These are phyloP conservation scores for Drosophila pegasa DNA, from an alignment of 2,888 invertebrate species.

Conservation along the genomic window DNA sequence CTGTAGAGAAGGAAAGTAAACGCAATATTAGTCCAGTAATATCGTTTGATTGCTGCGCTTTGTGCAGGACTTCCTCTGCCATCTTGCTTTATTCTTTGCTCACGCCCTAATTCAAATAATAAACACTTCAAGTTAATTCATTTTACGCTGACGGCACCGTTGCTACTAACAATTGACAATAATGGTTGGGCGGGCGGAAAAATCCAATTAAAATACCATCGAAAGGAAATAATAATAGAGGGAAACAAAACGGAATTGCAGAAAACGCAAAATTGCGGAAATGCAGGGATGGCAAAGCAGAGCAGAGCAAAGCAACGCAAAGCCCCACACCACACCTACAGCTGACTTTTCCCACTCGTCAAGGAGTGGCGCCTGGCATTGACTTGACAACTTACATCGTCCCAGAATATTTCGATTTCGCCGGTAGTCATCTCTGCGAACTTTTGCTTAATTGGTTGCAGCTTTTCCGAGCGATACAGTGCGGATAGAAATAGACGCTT, in stretches of 20 bases:
- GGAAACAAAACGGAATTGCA: slow-evolving; percentile 80
- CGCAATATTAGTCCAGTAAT: slow-evolving; percentile 51
- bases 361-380: slow-evolving; percentile 1
- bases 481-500: slow-evolving; percentile 89
- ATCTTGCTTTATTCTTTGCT: slow-evolving; percentile 13
- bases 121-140: slow-evolving; percentile 84
- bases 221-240: slow-evolving; percentile 82
- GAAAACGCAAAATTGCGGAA: slow-evolving; percentile 76
- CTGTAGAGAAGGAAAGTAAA: slow-evolving; percentile 53
- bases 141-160: slow-evolving; percentile 72
- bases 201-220: slow-evolving; percentile 84
- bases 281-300: slow-evolving; percentile 55
- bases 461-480: slow-evolving; percentile 88
- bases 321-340: slow-evolving; percentile 13
- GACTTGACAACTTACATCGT: slow-evolving; percentile 79
- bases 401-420: slow-evolving; percentile 87
- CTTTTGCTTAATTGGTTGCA: slow-evolving; percentile 93
- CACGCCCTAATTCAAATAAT: slow-evolving; percentile 81
- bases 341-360: neutral
- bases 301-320: slow-evolving; percentile 5
- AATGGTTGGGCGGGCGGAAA: slow-evolving; percentile 81
- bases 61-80: slow-evolving; percentile 6
- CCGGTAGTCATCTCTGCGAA: slow-evolving; percentile 92
- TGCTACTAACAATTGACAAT: slow-evolving; percentile 79
- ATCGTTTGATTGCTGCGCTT: slow-evolving; percentile 66